phyloP scores from a whole-genome alignment of 1,140 invertebrate species.

The Drosophila littoralis region DNA sequence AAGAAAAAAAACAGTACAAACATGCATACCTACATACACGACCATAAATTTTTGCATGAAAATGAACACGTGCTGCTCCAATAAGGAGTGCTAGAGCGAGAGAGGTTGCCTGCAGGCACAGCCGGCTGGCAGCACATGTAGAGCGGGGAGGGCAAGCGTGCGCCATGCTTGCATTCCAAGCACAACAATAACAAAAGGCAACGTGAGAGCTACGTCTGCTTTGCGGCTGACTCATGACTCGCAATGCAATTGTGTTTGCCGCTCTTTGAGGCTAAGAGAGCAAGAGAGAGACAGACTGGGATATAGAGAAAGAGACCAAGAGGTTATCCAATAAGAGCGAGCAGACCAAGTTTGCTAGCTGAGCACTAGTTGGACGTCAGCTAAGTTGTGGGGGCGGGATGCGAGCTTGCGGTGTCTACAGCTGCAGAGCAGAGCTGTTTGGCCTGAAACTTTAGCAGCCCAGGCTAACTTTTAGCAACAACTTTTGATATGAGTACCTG shows the following conservation, averaged over 20 bases:
- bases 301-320: conserved; percentile 23
- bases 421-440: conserved; percentile 28
- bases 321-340: conserved; percentile 48
- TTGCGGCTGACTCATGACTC: conserved; percentile 59
- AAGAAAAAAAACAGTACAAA: conserved; percentile 34
- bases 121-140: conserved; percentile 38
- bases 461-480: conserved; percentile 77
- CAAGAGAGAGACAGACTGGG: conserved; percentile 11
- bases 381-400: conserved; percentile 28
- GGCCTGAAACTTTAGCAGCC: conserved; percentile 71
- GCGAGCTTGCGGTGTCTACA: conserved; percentile 55
- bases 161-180: conserved; percentile 61
- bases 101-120: conserved; percentile 40
- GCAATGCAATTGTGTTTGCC: conserved; percentile 29
- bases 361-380: conserved; percentile 9
- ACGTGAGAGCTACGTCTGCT: conserved; percentile 38
- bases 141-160: conserved; percentile 27
- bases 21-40: conserved; percentile 16
- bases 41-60: conserved; percentile 66
- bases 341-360: conserved; percentile 12
- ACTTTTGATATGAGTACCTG: conserved; percentile 79
- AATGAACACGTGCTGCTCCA: conserved; percentile 77
- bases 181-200: conserved; percentile 72
- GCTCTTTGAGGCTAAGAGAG: conserved; percentile 43
- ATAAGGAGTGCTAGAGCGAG: conserved; percentile 32